phyloP scores from a whole-genome alignment of 2,113 vertebrate genomes.

The Lycocorax pyrrhopterus region DNA sequence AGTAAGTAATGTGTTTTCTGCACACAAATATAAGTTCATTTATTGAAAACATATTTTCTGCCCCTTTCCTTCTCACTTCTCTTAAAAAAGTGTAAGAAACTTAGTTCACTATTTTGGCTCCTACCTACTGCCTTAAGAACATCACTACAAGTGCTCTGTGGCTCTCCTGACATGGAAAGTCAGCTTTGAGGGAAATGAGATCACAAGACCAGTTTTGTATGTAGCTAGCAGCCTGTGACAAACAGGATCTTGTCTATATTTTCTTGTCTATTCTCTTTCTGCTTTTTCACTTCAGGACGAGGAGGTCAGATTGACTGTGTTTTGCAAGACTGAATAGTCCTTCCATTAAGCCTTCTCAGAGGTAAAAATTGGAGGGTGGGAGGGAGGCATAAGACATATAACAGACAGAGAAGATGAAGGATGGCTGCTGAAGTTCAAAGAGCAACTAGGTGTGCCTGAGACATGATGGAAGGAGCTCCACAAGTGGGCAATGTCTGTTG shows the following conservation, averaged over 20 bases:
- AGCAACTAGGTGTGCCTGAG: not conserved
- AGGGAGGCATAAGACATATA: not conserved
- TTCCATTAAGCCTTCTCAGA: not conserved
- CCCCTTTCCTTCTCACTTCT: not conserved
- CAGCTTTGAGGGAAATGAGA: not conserved
- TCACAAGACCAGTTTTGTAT: not conserved
- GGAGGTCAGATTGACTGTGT: not conserved
- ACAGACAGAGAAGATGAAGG: not conserved
- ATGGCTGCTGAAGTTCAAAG: not conserved
- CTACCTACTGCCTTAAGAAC: not conserved
- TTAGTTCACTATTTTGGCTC: not conserved
- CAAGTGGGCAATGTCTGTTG: not conserved
- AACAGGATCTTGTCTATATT: not conserved
- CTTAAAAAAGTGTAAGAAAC: not conserved
- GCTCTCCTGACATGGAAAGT: not conserved
- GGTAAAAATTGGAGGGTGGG: not conserved
- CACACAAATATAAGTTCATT: not conserved
- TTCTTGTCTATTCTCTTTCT: not conserved
- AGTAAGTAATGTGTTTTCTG: not conserved
- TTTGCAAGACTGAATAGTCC: not conserved
- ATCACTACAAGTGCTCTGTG: not conserved
- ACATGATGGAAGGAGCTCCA: not conserved
- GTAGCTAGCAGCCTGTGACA: not conserved
- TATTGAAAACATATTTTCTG: not conserved
- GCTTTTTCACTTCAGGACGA: not conserved